Base-by-base conservation (phyloP, 2,113 vertebrate genomes). In the Petroica traversi region DNA sequence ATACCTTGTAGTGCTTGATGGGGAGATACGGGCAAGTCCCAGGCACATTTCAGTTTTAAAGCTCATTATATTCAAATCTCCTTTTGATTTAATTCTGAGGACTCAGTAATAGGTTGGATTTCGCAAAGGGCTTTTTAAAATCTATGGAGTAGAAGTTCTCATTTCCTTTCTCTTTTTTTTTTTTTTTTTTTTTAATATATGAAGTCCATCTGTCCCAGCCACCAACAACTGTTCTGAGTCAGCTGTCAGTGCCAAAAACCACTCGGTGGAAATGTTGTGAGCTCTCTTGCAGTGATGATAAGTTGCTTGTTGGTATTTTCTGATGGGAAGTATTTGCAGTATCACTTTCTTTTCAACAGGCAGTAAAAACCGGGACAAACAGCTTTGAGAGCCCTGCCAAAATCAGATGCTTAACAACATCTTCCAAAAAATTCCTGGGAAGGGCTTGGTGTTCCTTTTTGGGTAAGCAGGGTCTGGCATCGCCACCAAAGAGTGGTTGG, bases 221-320 rank as follows among this genome's bases (percentile, higher is more conserved):
- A 95, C 76, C 89, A 85, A 81, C 95, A 93, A 58, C 85, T 95
- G 97, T 87, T 96, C 88, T 17, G 19, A 71, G 82, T 95, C 97
- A 97, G 94, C 97, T 98, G 97, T 97, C 90, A 52, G 76, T 94
- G 96, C 96, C 96, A 93, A 69, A 73, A 68, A 73, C n/a, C 82
- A 46, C 89, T 96, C 24, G 3, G 52, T 88, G 85, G 93, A 67
- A 88, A 67, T 25, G 59, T 57, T 81, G 83, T 92, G 79, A 84
- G 63, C 84, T 73, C 75, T 29, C 6, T 12, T 29, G 67, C 80
- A 28, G 51, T 64, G 63, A 46, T 33, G 77, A 92, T 71, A 82
- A 77, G 63, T 80, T 66, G 74, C 80, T 75, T 91, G 55, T 74
- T 91, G 76, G 43, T 76, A 69, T 92, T 89, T 71, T 54, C 82